Conservation (phyloP, 2,113 vertebrate genomes). For the Lucifuga dentata region DNA sequence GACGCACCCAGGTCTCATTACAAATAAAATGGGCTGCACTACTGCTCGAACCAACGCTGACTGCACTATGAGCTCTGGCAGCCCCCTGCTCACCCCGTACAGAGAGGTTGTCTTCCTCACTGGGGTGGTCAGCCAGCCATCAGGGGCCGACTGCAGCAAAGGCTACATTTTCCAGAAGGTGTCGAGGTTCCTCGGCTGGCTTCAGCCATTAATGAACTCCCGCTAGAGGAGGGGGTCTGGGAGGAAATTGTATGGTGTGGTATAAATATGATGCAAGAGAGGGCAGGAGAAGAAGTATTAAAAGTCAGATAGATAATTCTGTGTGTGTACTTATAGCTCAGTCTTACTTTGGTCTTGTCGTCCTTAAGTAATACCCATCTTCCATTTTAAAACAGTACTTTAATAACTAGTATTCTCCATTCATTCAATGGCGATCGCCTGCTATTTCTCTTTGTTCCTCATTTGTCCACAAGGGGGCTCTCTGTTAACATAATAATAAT, state of each 20-base stretch:
- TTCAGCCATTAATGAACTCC: slow-evolving; percentile 64
- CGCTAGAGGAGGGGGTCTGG: slow-evolving; percentile 25
- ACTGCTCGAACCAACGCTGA: slow-evolving; percentile 58
- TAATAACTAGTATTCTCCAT: not conserved
- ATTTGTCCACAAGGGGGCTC: slow-evolving; percentile 70
- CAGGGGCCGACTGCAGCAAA: slow-evolving; percentile 65
- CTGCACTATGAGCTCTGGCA: slow-evolving; percentile 78
- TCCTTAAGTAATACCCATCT: slow-evolving; percentile 9
- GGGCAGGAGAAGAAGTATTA: slow-evolving; percentile 10
- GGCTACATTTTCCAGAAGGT: slow-evolving; percentile 84
- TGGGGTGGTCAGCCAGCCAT: slow-evolving; percentile 73
- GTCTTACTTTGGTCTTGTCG: not conserved
- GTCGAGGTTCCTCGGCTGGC: slow-evolving; percentile 79
- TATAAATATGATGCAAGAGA: not conserved
- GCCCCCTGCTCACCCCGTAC: slow-evolving; percentile 81
- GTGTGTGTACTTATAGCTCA: slow-evolving; percentile 2
- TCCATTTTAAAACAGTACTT: not conserved
- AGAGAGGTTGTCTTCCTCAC: slow-evolving; percentile 82
- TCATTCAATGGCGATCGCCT: too few species aligned
- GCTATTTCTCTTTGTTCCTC: slow-evolving; percentile 1
- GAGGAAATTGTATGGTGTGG: not conserved
- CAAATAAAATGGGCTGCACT: slow-evolving; percentile 84
- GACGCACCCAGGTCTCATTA: slow-evolving; percentile 68
- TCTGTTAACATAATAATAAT: slow-evolving; percentile 28
- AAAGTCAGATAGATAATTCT: slow-evolving; percentile 13